phyloP scores from a whole-genome alignment of 2,113 vertebrate genomes.

The Pluvianellus socialis region DNA sequence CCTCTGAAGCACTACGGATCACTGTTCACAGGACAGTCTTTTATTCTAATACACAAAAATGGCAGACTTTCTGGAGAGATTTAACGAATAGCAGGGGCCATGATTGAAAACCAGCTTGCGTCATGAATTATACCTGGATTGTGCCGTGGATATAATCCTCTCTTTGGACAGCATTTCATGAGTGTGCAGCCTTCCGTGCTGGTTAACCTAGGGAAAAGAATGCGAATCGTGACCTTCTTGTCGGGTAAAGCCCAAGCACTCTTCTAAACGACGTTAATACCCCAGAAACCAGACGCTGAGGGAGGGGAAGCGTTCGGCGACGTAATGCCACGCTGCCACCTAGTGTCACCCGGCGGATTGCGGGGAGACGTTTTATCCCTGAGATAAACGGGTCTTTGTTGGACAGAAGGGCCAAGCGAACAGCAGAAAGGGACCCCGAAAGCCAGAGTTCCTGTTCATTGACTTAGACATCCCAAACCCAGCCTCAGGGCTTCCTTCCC shows the following conservation, averaged over 20 bases:
- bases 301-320: background rate
- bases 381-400: background rate
- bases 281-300: background rate
- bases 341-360: background rate
- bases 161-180: background rate
- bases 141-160: background rate
- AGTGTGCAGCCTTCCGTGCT: background rate
- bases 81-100: background rate
- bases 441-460: background rate
- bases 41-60: background rate
- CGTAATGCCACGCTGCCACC: constrained; percentile 35
- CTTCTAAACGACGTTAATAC: rapidly evolving
- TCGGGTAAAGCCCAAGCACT: background rate
- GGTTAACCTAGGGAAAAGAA: background rate
- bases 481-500: background rate
- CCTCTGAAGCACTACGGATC: background rate
- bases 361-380: background rate
- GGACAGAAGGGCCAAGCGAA: background rate
- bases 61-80: background rate
- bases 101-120: background rate
- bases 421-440: too few species aligned
- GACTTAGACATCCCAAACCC: background rate
- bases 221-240: background rate
- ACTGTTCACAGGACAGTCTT: background rate
- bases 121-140: background rate